Base-by-base conservation (phyloP, 2,888 invertebrate species). In the Cephus spinipes region DNA sequence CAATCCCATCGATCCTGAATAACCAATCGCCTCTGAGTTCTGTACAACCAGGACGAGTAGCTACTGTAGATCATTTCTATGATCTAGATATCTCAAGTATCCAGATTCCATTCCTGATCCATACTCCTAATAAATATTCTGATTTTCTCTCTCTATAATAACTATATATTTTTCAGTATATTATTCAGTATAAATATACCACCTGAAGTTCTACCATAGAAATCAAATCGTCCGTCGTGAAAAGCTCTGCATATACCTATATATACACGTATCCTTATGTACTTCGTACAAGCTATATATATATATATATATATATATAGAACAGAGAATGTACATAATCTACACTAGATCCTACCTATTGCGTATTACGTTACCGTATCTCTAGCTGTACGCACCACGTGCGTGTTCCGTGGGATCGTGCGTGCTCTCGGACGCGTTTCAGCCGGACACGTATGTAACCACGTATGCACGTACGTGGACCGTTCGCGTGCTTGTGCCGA, bases 401-500 rank as follows among this genome's bases (percentile, higher is more conserved):
- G 74, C 74, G 35, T 33, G 33, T 34, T 33, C 35, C 74, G 33
- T 34, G 33, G 74, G 31, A 30, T 35, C 33, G 74, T 74, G 30
- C 74, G 30, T 35, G 34, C 74, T 32, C 74, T 74, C 74, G 12
- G 6, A 30, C 35, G 35, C 36, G 74, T 74, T 71, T 71, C 71
- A 71, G 31, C 71, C 71, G 31, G 71, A 31, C 71, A 71, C 71
- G 71, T 71, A 71, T 33, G 12, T 71, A 23, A 30, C 71, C 23
- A 55, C 55, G 23, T 3, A 55, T 55, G 71, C 32, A 71, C 71
- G 71, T 71, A 71, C 71, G 33, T 71, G 71, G 73, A 73, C 34
- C 73, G 68, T 75, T 30, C 31, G 74, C 78, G 78, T 75, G 79
- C 79, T 73, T 68, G 74, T 69, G 75, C 33, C 74, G 75, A 75